Evolutionary conservation across 1,140 invertebrate species (phyloP), one percentile per base, ranked within the genome.

Genomic region (Araneus ventricosus): DNA sequence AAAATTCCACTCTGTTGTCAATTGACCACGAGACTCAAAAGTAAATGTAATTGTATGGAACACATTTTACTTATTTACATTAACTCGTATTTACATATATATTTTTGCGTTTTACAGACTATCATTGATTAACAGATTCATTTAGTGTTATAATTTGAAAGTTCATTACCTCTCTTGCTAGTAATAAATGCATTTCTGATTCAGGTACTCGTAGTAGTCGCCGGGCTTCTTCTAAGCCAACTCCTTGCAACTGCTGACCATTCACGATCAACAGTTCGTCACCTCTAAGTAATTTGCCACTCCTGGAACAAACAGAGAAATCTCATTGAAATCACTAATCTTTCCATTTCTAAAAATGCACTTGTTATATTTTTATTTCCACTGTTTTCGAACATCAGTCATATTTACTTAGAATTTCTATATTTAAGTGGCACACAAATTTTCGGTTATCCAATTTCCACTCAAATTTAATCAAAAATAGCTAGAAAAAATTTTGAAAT

Each of bases 251-350:
- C 93, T 97, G 96, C 94, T 97, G 97, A 2, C 97, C 97, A 95
- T 98, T 98, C 14, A 98, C 97, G 95, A 98, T 97, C 24, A 98
- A 96, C 90, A 98, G 97, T 96, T 98, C 98, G 95, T 98, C 98
- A 8, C 97, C 97, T 79, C 97, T 96, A 94, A 97, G 96, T 91
- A 98, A 96, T 92, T 97, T 96, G 0, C 97, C 97, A 95, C 98
- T 98, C 95, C 97, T 97, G 96, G 92, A 94, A 80, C 0, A 87
- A 52, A 52, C 0, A 52, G 8, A 14, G 10, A 52, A 52, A n/a
- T n/a, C n/a, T 52, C 17, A 52, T 52, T 14, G 10, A 1, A 52
- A 52, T 52, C 45, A 17, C 10, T 17, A 0, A 52, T 52, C 17
- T 52, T 52, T 14, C 27, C 41, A 57, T 17, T 85, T 52, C 39